phyloP scores from a whole-genome alignment of 2,113 vertebrate species.

The Eptesicus fuscus region DNA sequence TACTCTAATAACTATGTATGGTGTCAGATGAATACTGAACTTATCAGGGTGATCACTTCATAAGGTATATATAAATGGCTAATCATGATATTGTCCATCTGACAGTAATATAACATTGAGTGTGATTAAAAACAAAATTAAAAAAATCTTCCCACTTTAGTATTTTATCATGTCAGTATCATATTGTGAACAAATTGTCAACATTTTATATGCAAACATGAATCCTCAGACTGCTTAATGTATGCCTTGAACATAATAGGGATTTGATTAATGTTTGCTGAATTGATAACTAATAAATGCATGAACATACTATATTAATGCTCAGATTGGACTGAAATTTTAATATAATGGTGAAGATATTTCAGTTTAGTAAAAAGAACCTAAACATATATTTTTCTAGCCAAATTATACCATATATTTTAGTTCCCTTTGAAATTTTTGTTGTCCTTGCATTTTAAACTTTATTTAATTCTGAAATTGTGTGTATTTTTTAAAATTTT shows the following conservation, averaged over 20 bases:
- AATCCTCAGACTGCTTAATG: not conserved
- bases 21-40: not conserved
- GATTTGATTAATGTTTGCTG: not conserved
- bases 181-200: not conserved
- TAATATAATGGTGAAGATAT: not conserved
- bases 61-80: not conserved
- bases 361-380: not conserved
- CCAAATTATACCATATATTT: not conserved
- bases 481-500: not conserved
- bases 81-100: not conserved
- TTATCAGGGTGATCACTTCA: not conserved
- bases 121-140: not conserved
- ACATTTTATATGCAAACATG: not conserved
- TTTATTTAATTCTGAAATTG: not conserved
- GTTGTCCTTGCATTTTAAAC: not conserved
- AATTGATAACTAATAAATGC: slow-evolving; percentile 18
- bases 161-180: not conserved
- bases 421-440: not conserved
- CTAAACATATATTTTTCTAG: not conserved
- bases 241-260: not conserved
- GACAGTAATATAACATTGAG: not conserved
- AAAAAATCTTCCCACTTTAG: not conserved
- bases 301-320: not conserved
- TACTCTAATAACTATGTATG: not conserved
- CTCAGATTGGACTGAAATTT: not conserved